Conservation (phyloP, 2,888 invertebrate species). For the Eutolmus rufibarbis region DNA sequence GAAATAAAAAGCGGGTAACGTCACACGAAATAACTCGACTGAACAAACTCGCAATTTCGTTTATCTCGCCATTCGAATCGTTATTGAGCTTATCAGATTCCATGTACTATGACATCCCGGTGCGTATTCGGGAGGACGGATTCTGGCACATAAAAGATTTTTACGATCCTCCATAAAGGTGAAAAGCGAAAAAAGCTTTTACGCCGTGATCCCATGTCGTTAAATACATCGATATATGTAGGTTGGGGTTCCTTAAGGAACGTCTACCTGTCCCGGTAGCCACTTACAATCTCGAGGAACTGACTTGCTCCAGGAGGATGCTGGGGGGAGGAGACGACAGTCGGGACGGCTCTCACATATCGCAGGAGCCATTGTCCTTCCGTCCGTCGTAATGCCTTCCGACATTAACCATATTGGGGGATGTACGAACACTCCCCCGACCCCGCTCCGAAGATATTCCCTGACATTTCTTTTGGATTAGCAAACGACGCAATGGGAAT, state of each 20-base stretch:
- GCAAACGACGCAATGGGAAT: constrained; percentile 5
- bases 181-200: constrained; percentile 41
- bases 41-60: constrained; percentile 33
- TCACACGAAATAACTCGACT: constrained; percentile 17
- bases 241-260: neutral
- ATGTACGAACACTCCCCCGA: constrained; percentile 2
- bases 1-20: constrained; percentile 11
- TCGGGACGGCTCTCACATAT: neutral
- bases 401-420: constrained; percentile 32
- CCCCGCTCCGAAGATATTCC: neutral
- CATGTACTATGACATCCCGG: constrained; percentile 14
- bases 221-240: constrained; percentile 22
- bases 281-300: neutral
- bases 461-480: constrained; percentile 28
- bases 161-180: constrained; percentile 45
- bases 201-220: constrained; percentile 7
- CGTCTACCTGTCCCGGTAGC: neutral
- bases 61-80: constrained; percentile 35
- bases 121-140: constrained; percentile 36
- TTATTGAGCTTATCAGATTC: constrained; percentile 39
- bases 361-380: constrained; percentile 5
- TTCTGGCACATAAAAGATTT: constrained; percentile 45
- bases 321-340: neutral
- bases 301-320: neutral
- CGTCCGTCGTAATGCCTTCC: constrained; percentile 15